A percentile compares a stretch with the other conserved stretches of the same genome.
Evolutionary conservation across 2,888 invertebrate species (phyloP).

Genomic region (Diogma glabrata): DNA sequence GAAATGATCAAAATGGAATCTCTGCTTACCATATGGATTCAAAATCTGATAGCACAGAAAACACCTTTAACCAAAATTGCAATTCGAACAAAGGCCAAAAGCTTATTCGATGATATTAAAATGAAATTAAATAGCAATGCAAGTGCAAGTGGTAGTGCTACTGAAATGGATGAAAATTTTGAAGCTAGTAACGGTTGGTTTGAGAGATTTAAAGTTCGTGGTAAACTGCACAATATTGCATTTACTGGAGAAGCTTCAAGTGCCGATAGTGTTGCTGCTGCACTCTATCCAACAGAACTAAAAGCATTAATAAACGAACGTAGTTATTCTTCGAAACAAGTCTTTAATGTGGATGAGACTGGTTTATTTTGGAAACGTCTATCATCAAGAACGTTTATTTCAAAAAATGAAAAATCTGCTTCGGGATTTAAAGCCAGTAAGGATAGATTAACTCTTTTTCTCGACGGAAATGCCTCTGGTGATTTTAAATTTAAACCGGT

Average conservation of each 20-base stretch:
- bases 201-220: background rate
- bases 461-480: background rate
- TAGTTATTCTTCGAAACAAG: background rate
- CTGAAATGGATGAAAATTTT: background rate
- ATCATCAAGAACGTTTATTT: background rate
- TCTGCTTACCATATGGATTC: constrained; percentile 4
- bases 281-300: background rate
- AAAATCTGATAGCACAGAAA: background rate
- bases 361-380: background rate
- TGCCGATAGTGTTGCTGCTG: background rate
- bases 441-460: background rate
- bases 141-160: no score
- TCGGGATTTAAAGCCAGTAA: background rate
- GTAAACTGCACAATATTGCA: background rate
- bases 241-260: background rate
- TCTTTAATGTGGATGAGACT: background rate
- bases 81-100: no score
- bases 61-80: background rate
- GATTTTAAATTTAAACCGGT: background rate
- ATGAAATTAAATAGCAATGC: no score
- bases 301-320: background rate
- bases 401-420: background rate
- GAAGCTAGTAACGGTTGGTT: background rate
- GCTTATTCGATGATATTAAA: no score
- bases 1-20: no score